A percentile compares a stretch with the other conserved stretches of the same genome.
These are phyloP conservation scores for Microplitis deprimator DNA, from an alignment of 2,888 invertebrate species.

Conservation along the genomic window DNA sequence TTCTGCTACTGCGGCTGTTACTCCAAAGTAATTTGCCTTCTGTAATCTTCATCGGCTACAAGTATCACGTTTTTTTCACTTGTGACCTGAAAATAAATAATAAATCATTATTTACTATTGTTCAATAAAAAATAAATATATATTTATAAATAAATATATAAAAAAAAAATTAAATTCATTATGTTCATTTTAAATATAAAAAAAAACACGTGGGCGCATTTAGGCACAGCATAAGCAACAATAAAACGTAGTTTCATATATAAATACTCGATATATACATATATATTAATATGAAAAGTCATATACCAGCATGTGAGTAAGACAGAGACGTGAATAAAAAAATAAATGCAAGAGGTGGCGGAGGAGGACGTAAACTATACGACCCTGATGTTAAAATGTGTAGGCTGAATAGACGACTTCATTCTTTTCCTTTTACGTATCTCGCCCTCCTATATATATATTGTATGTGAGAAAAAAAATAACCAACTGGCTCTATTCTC, in stretches of 20 bases:
- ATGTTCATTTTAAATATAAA: neutral
- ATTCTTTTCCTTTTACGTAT: slow-evolving; percentile 59
- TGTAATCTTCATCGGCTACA: slow-evolving; percentile 64
- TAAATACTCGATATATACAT: neutral
- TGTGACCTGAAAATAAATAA: slow-evolving; percentile 55
- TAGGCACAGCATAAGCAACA: neutral
- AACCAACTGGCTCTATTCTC: neutral
- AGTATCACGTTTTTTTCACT: slow-evolving; percentile 62
- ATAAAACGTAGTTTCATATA: neutral
- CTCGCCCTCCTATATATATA: slow-evolving; percentile 48
- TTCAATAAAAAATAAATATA: neutral
- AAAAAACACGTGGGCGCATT: slow-evolving; percentile 34
- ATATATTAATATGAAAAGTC: neutral
- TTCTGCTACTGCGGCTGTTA: slow-evolving; percentile 70
- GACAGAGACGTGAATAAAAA: slow-evolving; percentile 17
- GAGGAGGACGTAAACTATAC: slow-evolving; percentile 42
- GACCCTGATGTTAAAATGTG: slow-evolving; percentile 58
- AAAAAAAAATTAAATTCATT: neutral
- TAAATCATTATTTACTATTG: neutral
- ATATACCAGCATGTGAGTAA: slow-evolving; percentile 1
- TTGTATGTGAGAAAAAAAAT: neutral
- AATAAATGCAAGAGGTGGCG: slow-evolving; percentile 16
- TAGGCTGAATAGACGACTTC: slow-evolving; percentile 57
- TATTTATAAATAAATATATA: neutral
- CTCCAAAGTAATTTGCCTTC: slow-evolving; percentile 65